phyloP scores from a whole-genome alignment of 2,113 vertebrate species.

The Phylloscopus trochiloides region DNA sequence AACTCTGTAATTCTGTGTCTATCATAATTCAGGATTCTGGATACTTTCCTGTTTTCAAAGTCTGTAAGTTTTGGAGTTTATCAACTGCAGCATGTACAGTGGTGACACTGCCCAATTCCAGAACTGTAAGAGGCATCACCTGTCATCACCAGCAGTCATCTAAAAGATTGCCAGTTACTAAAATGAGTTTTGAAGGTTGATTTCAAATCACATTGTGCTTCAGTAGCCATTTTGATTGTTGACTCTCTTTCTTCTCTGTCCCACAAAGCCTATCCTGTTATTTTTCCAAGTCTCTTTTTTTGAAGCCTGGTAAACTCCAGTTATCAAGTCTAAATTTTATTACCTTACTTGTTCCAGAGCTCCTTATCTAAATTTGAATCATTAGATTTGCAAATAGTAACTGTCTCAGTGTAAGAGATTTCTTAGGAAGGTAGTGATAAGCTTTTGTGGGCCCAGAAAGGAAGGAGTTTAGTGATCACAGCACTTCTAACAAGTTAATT shows the following conservation, averaged over 20 bases:
- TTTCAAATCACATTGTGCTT: neutral
- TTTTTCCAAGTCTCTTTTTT: neutral
- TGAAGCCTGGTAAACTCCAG: neutral
- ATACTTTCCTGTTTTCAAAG: slow-evolving; percentile 23
- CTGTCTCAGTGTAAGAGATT: neutral
- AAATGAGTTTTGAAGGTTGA: neutral
- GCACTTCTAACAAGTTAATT: neutral
- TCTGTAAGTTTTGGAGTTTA: neutral
- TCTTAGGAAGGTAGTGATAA: neutral
- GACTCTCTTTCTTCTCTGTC: neutral
- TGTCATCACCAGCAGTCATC: neutral
- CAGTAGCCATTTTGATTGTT: neutral
- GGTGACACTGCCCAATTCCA: slow-evolving; percentile 50
- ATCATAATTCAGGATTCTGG: neutral
- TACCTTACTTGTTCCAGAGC: neutral
- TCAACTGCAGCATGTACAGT: slow-evolving; percentile 42
- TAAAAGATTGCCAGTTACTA: neutral
- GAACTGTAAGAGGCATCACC: neutral
- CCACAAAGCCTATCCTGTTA: neutral
- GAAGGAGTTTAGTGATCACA: neutral
- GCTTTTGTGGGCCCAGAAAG: neutral
- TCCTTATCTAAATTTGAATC: neutral
- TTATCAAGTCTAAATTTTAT: neutral
- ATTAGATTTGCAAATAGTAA: neutral
- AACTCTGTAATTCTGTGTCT: slow-evolving; percentile 9